Percentiles rank a stretch among this genome's conserved stretches.
Evolutionary conservation across 1,140 invertebrate species (phyloP).

Genomic region (Chrysomallon squamiferum): DNA sequence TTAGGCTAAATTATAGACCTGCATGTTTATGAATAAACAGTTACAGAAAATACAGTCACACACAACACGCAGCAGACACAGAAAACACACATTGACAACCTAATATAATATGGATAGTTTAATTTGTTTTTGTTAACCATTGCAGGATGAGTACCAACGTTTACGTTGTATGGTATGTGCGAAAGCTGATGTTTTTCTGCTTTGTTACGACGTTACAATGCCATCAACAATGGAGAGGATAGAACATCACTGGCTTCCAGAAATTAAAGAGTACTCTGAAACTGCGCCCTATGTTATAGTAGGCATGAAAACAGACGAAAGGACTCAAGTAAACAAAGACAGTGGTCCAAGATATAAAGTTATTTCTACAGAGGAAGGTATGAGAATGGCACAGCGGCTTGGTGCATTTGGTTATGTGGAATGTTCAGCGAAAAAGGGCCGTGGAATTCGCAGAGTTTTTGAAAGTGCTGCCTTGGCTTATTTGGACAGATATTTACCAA

Average conservation of each 20-base stretch:
- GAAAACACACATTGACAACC: no score
- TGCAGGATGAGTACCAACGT: constrained; percentile 92
- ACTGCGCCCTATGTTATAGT: constrained; percentile 85
- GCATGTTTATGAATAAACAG: no score
- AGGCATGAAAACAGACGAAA: constrained; percentile 60
- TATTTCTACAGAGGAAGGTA: constrained; percentile 77
- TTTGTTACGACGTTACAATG: constrained; percentile 98
- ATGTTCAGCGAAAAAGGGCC: constrained; percentile 74
- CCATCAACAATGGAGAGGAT: constrained; percentile 98
- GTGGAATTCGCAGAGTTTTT: constrained; percentile 46
- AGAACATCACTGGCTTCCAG: constrained; percentile 78
- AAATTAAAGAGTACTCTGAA: constrained; percentile 78
- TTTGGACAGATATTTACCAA: constrained; percentile 4
- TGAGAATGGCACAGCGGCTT: constrained; percentile 70
- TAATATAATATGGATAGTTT: no score
- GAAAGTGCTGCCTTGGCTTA: constrained; percentile 36
- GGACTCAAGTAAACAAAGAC: constrained; percentile 70
- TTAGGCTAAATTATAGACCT: no score
- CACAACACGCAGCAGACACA: no score
- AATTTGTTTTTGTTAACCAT: background rate
- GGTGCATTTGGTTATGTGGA: constrained; percentile 91
- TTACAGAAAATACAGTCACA: no score
- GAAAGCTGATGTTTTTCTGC: constrained; percentile 97
- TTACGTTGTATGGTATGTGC: constrained; percentile 92
- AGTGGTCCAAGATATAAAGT: constrained; percentile 83